Evolutionary conservation across 23 tunicate species (phyloP), one percentile per base, ranked within the genome.

Genomic region (Oikopleura vanhoeffeni): DNA sequence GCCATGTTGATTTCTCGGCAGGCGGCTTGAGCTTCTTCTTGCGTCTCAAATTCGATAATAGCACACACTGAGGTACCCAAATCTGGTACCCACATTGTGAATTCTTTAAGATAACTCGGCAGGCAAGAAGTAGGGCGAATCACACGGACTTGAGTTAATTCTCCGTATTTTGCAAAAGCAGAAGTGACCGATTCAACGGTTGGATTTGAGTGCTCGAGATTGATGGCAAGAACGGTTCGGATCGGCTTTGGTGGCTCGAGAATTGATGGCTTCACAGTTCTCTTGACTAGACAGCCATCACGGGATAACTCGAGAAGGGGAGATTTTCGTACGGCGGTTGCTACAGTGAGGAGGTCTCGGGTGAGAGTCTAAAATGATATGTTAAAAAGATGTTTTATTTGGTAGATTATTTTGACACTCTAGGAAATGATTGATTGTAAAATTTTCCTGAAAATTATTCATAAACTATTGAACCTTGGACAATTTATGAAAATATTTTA

Each of bases 1-100:
- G 86, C 87, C 95, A 93, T 90, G 85, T 93, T 93, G 84, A 93
- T 93, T 86, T 93, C 98, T 85, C 98, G 77, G 89, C 98, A 93
- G 40, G 98, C 98, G 1, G 84, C 67, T 57, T 93, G 98, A n/a
- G 98, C 98, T 41, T 89, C 91, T 24, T 93, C 98, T 58, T 90
- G 94, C 40, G 71, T 83, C 83, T 90, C 94, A 67, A 93, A 93
- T 64, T 93, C 98, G 0, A 93, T 87, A 83, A 90, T 41, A 1
- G 98, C 98, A 60, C 98, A 93, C 27, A 83, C 86, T 2, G 85
- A 84, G 38, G 58, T 83, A 0, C 98, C 98, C 0, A 93, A 86
- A 67, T 93, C 98, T 39, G 98, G 94, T 57, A 93, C 94, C 94
- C 94, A 93, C 98, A 91, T 90, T 58, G 85, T 86, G 87, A 89